Base-by-base conservation (phyloP, 2,113 vertebrate genomes). In the Lichenostomus cassidix region DNA sequence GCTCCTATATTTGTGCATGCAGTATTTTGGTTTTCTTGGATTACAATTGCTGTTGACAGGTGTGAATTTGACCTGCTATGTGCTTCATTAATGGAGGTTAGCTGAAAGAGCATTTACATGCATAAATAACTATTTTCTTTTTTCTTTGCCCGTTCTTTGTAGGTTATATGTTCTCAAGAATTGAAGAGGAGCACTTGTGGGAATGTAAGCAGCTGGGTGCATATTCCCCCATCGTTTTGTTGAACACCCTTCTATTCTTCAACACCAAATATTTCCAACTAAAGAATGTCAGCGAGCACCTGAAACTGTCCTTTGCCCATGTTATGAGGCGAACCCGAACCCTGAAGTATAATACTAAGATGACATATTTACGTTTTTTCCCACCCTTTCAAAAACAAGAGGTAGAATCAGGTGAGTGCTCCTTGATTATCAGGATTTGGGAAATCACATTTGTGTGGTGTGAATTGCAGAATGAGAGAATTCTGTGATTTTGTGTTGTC, bases 191-290 rank as follows among this genome's bases (percentile, higher is more conserved):
- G 56, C 99, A 99, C 92, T 95, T 99, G 92, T 99, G 99, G 99
- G 99, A 99, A 64, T 99, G 99, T 92, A 99, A 99, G 85, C 99
- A 99, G 98, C 94, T 99, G 95, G 99, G 99, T 8, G 99, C 99
- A 16, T 99, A 99, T 97, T 99, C 99, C 29, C 99, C 99, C 76
- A 99, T 99, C 3, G 99, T 99, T 92, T 98, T 99, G 81, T 97
- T 99, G 97, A 99, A 99, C 97, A 99, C 99, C 1, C 98, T 99
- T 90, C 98, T 99, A 9, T 99, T 99, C 97, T 99, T 99, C 98
- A 99, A 98, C 98, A 99, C 99, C 97, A 99, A 99, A 98, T 98
- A 98, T 83, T 99, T 99, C 91, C 98, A 98, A 96, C 98, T 99
- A 84, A 99, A 98, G 97, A 98, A 98, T 58, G 98, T 98, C 95